A percentile compares a stretch with the other conserved stretches of the same genome.
These are phyloP conservation scores for Lingula anatina DNA, from an alignment of 2,888 invertebrate species.

Conservation along the genomic window DNA sequence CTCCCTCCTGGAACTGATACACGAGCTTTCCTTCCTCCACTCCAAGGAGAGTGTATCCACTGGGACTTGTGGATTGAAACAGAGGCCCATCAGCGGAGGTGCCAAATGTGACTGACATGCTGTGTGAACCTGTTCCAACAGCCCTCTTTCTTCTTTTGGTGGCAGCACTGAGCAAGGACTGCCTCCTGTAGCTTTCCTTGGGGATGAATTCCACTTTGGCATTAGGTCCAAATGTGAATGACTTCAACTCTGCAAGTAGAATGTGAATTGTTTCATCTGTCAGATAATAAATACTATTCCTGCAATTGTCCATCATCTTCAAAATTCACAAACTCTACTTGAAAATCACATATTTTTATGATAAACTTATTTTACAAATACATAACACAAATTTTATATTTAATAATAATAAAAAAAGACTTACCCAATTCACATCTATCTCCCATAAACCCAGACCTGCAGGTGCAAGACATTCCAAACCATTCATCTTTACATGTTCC, in stretches of 20 bases:
- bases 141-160: slow-evolving; percentile 9
- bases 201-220: slow-evolving; percentile 70
- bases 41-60: slow-evolving; percentile 66
- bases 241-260: slow-evolving; percentile 61
- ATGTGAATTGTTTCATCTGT: too few species aligned
- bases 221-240: slow-evolving; percentile 73
- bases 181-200: slow-evolving; percentile 75
- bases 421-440: slow-evolving; percentile 67
- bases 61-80: slow-evolving; percentile 81
- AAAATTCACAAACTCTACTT: too few species aligned
- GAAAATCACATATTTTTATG: too few species aligned
- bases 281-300: neutral
- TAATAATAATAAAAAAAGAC: too few species aligned
- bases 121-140: slow-evolving; percentile 60
- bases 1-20: too few species aligned
- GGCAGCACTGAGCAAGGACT: slow-evolving; percentile 65
- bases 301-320: neutral
- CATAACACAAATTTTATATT: too few species aligned
- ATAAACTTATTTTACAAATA: too few species aligned
- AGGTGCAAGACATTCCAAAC: too few species aligned
- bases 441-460: slow-evolving; percentile 62
- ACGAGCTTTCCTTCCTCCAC: too few species aligned
- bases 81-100: slow-evolving; percentile 77
- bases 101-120: slow-evolving; percentile 73
- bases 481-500: slow-evolving; percentile 80